Conservation (phyloP, 2,797 vertebrate species). For the Tauraco hartlaubi region DNA sequence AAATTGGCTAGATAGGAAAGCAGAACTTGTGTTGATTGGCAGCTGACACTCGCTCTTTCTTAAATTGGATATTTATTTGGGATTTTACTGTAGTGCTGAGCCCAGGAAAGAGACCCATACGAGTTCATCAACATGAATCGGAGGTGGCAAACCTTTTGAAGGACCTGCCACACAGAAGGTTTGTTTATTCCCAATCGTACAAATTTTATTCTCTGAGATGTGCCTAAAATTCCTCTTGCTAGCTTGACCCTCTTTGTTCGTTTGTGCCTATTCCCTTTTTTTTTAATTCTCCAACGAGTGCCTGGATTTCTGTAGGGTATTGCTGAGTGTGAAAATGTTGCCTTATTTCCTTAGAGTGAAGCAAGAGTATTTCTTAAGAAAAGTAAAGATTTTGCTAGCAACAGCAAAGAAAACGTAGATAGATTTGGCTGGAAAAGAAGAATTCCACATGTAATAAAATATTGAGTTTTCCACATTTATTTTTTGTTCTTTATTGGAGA, state of each 20-base stretch:
- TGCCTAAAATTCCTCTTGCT: background rate
- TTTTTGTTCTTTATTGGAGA: background rate
- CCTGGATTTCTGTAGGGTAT: background rate
- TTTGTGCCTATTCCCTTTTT: background rate
- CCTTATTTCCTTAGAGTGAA: background rate
- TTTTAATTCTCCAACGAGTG: background rate
- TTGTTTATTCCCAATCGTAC: constrained; percentile 9
- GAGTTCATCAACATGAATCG: background rate
- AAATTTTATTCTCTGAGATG: background rate
- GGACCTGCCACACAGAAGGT: background rate
- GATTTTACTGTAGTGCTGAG: background rate
- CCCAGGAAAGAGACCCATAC: rapidly evolving
- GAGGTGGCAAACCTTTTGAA: background rate
- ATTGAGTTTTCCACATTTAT: background rate
- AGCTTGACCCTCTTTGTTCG: background rate
- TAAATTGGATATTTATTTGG: constrained; percentile 18
- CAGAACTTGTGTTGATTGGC: background rate
- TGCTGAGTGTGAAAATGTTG: background rate
- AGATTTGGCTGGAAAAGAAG: background rate
- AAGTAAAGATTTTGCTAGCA: background rate
- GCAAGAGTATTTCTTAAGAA: background rate
- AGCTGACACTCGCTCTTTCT: background rate
- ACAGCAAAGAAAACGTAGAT: background rate
- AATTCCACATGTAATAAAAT: background rate
- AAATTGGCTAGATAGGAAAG: background rate